phyloP scores from a whole-genome alignment of 2,797 vertebrate genomes.

The Centroberyx gerrardi region DNA sequence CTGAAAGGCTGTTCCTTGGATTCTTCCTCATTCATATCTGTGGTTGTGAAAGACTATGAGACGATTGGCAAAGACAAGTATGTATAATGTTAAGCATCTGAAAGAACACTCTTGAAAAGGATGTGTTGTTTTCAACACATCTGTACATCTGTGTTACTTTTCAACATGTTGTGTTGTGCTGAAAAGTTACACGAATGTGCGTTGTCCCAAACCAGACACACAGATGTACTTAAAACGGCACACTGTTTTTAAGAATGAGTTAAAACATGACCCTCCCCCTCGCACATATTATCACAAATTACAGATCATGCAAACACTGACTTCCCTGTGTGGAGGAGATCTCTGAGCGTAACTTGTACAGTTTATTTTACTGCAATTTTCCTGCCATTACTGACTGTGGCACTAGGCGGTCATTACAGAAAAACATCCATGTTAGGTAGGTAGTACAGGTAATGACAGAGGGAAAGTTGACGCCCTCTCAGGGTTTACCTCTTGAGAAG shows the following conservation, averaged over 20 bases:
- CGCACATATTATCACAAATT: not conserved
- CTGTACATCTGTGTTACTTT: not conserved
- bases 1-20: slow-evolving; percentile 91
- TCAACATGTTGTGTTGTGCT: not conserved
- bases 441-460: slow-evolving; percentile 1
- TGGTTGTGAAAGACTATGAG: slow-evolving; percentile 96
- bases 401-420: not conserved
- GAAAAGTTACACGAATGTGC: not conserved
- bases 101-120: no score
- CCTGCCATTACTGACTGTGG: not conserved
- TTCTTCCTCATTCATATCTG: slow-evolving; percentile 89
- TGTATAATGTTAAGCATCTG: slow-evolving; percentile 56
- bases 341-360: not conserved
- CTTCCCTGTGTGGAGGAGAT: not conserved
- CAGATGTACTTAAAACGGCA: not conserved
- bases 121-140: no score
- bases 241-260: not conserved
- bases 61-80: slow-evolving; percentile 99
- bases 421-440: not conserved
- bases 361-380: not conserved
- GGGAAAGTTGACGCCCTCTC: not conserved
- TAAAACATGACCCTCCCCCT: not conserved
- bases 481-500: not conserved
- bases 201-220: not conserved
- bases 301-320: not conserved